Evolutionary conservation across 2,797 vertebrate species (phyloP).

Genomic region (Austrolebias charrua): DNA sequence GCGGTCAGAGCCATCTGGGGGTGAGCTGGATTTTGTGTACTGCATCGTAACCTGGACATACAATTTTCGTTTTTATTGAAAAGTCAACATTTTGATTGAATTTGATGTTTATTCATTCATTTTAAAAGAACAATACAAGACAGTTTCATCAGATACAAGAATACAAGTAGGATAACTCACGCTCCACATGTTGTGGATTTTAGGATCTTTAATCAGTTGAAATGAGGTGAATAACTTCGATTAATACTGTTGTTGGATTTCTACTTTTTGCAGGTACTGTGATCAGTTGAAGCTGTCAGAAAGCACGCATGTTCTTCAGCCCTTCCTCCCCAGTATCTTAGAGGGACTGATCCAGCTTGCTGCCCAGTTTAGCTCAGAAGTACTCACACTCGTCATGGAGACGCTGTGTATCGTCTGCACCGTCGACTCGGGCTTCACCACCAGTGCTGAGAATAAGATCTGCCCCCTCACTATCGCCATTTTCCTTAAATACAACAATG

Average conservation of each 20-base stretch:
- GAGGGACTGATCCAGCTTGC: conserved; percentile 95
- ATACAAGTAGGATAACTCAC: too few species aligned
- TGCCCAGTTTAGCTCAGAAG: conserved; percentile 97
- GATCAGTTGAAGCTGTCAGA: conserved; percentile 97
- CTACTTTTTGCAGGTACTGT: conserved; percentile 84
- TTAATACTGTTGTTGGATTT: not conserved
- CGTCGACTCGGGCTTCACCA: conserved; percentile 91
- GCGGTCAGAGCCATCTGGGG: conserved; percentile 98
- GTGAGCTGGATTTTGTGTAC: conserved; percentile 74
- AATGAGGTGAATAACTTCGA: not conserved
- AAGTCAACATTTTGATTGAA: too few species aligned
- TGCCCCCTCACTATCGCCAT: conserved; percentile 98
- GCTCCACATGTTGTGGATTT: not conserved
- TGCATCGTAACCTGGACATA: not conserved
- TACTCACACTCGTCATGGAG: conserved; percentile 98
- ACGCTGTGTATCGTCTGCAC: conserved; percentile 98
- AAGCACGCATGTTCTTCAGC: conserved; percentile 93
- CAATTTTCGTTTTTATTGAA: not conserved
- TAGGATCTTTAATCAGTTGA: not conserved
- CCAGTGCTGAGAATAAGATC: conserved; percentile 94
- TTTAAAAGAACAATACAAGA: too few species aligned
- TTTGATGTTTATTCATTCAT: too few species aligned
- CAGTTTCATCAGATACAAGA: too few species aligned
- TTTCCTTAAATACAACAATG: conserved; percentile 98
- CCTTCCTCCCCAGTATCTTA: conserved; percentile 93